A percentile compares a stretch with the other conserved stretches of the same genome.
These are phyloP conservation scores for Lordiphosa collinella DNA, from an alignment of 1,140 invertebrate species.

Conservation along the genomic window DNA sequence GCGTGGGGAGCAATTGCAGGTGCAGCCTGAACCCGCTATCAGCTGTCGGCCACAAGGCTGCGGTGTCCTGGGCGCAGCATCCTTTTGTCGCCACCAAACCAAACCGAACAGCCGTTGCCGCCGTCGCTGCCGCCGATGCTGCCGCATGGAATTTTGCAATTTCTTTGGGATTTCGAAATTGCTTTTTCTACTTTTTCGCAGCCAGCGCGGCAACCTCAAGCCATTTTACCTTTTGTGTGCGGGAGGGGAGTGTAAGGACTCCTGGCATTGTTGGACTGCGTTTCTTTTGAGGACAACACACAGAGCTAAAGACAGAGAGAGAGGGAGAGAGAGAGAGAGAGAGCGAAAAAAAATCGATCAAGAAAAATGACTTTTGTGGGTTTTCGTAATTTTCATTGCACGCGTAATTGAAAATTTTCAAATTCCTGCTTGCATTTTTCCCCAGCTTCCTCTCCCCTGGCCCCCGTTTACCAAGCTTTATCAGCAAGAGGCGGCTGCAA, in stretches of 20 bases:
- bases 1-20: constrained; percentile 34
- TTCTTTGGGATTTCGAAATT: constrained; percentile 78
- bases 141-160: constrained; percentile 76
- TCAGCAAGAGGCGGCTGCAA: constrained; percentile 32
- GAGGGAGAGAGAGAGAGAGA: neutral
- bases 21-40: constrained; percentile 43
- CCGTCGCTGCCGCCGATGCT: constrained; percentile 20
- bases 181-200: constrained; percentile 73
- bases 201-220: constrained; percentile 14
- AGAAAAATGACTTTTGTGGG: constrained; percentile 78
- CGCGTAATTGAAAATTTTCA: constrained; percentile 78
- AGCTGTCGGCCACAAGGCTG: constrained; percentile 37
- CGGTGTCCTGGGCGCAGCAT: constrained; percentile 28
- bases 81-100: constrained; percentile 33
- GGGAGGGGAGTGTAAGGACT: constrained; percentile 33
- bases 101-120: constrained; percentile 23
- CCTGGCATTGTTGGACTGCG: constrained; percentile 61
- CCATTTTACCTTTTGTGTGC: constrained; percentile 52
- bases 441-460: too few species aligned
- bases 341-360: constrained; percentile 66
- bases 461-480: constrained; percentile 20
- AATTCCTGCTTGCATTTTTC: constrained; percentile 75
- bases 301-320: neutral
- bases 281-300: constrained; percentile 61
- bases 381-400: constrained; percentile 78